Percentiles rank a stretch among this genome's conserved stretches.
phyloP scores from a whole-genome alignment of 2,888 invertebrate genomes.

The Eupithecia tripunctaria region DNA sequence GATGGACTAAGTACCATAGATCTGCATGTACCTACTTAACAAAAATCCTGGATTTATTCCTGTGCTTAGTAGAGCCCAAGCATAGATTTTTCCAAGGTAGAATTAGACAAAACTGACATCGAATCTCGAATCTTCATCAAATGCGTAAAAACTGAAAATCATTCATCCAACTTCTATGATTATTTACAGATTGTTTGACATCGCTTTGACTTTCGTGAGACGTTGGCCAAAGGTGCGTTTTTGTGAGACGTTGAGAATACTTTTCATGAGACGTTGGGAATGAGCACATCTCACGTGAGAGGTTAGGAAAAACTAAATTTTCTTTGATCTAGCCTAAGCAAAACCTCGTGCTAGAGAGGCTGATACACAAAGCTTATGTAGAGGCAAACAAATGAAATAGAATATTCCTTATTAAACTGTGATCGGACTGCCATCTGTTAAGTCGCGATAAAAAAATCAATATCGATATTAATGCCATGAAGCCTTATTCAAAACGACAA shows the following conservation, averaged over 20 bases:
- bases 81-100: background rate
- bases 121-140: background rate
- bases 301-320: too few species aligned
- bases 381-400: background rate
- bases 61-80: too few species aligned
- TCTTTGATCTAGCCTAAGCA: background rate
- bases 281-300: too few species aligned
- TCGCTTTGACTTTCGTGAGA: too few species aligned
- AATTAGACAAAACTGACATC: background rate
- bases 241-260: too few species aligned
- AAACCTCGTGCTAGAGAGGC: background rate
- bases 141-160: background rate
- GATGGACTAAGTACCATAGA: too few species aligned
- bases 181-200: background rate
- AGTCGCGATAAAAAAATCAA: slow-evolving; percentile 17
- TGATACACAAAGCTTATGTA: background rate
- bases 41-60: too few species aligned
- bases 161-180: background rate
- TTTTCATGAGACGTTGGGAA: too few species aligned
- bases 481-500: slow-evolving; percentile 39
- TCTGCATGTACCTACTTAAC: too few species aligned
- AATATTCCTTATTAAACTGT: background rate
- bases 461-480: slow-evolving; percentile 28
- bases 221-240: too few species aligned
- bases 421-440: slow-evolving; percentile 1